These are phyloP conservation scores for Falco berigora DNA, from an alignment of 2,797 vertebrate species.

Conservation along the genomic window DNA sequence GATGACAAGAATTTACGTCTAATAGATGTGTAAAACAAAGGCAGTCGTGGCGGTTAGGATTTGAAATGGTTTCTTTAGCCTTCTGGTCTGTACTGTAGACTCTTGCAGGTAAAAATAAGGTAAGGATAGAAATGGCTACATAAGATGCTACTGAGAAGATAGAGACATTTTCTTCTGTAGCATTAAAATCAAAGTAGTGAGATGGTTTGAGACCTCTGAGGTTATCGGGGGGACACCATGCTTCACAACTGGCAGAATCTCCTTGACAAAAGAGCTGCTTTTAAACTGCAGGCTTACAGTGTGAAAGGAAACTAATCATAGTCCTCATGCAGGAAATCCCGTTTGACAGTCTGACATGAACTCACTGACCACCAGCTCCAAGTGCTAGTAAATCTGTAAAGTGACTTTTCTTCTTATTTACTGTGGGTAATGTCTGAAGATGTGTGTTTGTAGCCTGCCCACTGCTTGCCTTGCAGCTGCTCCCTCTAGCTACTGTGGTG, in stretches of 20 bases:
- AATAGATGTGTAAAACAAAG: constrained; percentile 64
- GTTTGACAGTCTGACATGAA: neutral
- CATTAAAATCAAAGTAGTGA: neutral
- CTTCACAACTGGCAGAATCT: neutral
- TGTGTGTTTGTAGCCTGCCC: neutral
- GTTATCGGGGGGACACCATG: neutral
- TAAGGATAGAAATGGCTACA: neutral
- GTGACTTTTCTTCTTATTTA: neutral
- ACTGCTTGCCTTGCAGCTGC: neutral
- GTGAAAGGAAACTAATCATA: neutral
- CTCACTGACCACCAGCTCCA: neutral
- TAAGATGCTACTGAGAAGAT: neutral
- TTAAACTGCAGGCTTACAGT: neutral
- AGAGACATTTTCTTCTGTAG: neutral
- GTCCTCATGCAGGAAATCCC: neutral
- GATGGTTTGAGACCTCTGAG: neutral
- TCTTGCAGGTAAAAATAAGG: neutral
- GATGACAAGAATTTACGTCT: constrained; percentile 66
- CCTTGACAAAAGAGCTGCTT: neutral
- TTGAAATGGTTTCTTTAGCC: constrained; percentile 23
- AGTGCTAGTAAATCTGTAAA: neutral
- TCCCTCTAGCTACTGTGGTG: neutral
- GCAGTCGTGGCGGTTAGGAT: neutral
- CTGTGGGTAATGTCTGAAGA: neutral
- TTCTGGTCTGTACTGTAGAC: neutral